Evolutionary conservation across 2,888 invertebrate species (phyloP), one percentile per base, ranked within the genome.

Genomic region (Tetropium fuscum): DNA sequence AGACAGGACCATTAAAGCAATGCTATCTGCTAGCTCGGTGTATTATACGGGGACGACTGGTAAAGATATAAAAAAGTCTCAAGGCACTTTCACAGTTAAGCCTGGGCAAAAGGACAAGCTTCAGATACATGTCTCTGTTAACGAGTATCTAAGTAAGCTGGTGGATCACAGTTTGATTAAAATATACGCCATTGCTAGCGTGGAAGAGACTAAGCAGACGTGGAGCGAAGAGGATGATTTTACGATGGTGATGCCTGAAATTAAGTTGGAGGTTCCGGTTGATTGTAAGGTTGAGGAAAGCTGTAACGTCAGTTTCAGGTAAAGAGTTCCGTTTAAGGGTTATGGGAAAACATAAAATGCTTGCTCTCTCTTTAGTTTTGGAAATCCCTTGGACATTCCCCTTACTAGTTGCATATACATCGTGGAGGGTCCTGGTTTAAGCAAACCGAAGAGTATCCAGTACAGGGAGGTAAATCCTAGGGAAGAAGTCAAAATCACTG

Each of bases 221-320:
- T 94, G 92, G 90, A 89, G 91, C 0, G 91, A 90, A 66, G 92
- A 93, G 72, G 93, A 93, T 69, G 92, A 93, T 80, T 92, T 93
- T 82, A 89, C 91, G 78, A 85, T 94, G 3, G 82, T 89, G 18
- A 91, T 91, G 74, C 93, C 94, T 0, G 86, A 83, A 58, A 87
- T 93, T 54, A 82, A 81, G 27, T 85, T 94, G 22, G 86, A 87
- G 84, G 92, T 91, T 11, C 55, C 53, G 6, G 58, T 47, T 8
- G 32, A n/a, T 1, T 58, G 54, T n/a, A 82, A 81, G 70, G 82
- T 87, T 53, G 85, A 84, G 22, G 84, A 85, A 66, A 84, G 85
- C 68, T 85, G 84, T 70, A 79, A 84, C 3, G 83, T 85, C n/a
- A 84, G 83, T 36, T 87, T 87, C 63, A 78, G 75, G 80, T 80